Conservation (phyloP, 2,888 invertebrate species). For the Pristionchus arcanus region DNA sequence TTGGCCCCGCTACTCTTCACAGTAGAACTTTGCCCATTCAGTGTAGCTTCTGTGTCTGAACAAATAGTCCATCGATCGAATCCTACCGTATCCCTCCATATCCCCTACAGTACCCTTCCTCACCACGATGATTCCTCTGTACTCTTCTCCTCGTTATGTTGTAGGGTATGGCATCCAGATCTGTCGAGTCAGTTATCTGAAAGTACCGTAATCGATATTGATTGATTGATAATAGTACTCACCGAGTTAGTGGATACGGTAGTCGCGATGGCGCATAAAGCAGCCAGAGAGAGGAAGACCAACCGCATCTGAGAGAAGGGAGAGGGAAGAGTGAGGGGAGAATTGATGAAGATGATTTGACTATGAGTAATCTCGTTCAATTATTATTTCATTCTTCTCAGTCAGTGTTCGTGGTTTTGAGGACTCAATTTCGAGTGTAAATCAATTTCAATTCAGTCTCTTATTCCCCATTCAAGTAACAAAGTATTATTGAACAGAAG, state of each 20-base stretch:
- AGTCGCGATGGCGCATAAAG: not conserved
- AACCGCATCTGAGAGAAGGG: conserved; percentile 1
- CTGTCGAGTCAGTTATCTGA: not conserved
- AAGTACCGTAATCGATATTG: not conserved
- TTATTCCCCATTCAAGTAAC: not conserved
- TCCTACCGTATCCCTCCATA: not conserved
- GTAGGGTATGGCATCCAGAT: not conserved
- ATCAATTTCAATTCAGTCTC: not conserved
- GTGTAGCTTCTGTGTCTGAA: not conserved
- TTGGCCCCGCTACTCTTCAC: not conserved
- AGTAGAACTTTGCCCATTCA: not conserved
- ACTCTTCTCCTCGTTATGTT: not conserved
- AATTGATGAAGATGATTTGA: not conserved
- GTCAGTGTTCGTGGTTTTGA: not conserved
- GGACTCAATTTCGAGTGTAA: not conserved
- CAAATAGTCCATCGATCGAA: not conserved
- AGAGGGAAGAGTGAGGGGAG: conserved; percentile 2
- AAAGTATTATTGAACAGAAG: not conserved
- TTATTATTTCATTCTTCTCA: not conserved
- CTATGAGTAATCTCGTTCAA: not conserved
- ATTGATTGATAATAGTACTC: not conserved
- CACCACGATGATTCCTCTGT: not conserved
- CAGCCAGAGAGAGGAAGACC: not conserved
- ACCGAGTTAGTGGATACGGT: conserved; percentile 23
- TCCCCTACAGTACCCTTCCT: not conserved